phyloP scores from a whole-genome alignment of 2,888 invertebrate genomes.

The Carpatolechia fugitivella region DNA sequence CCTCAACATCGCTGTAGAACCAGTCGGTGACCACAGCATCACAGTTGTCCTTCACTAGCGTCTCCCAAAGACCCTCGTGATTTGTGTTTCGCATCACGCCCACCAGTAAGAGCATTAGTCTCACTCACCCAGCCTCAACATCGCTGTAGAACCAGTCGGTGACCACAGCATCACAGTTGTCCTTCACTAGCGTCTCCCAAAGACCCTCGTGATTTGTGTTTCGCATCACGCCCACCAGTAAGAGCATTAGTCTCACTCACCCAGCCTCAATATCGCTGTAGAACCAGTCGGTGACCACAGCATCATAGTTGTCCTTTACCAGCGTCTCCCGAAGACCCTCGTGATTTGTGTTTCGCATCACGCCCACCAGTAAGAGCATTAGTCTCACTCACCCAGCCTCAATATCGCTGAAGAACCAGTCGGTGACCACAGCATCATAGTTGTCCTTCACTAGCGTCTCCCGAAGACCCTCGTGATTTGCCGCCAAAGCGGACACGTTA shows the following conservation, averaged over 20 bases:
- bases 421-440: slow-evolving; percentile 56
- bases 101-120: no score
- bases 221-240: no score
- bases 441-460: slow-evolving; percentile 31
- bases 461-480: slow-evolving; percentile 27
- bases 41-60: slow-evolving; percentile 34
- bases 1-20: slow-evolving; percentile 49
- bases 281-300: slow-evolving; percentile 56
- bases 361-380: no score
- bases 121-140: no score
- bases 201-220: no score
- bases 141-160: no score
- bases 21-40: slow-evolving; percentile 58
- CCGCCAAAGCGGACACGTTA: slow-evolving; percentile 31
- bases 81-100: no score
- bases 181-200: no score
- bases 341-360: no score
- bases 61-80: slow-evolving; percentile 30
- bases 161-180: no score
- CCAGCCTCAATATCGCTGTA: slow-evolving; percentile 50
- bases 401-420: slow-evolving; percentile 51
- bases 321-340: slow-evolving; percentile 32
- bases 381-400: slow-evolving; percentile 54
- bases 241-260: no score
- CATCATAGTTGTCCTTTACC: slow-evolving; percentile 42